Base-by-base conservation (phyloP, 2,113 vertebrate species). In the Phyllopteryx taeniolatus region DNA sequence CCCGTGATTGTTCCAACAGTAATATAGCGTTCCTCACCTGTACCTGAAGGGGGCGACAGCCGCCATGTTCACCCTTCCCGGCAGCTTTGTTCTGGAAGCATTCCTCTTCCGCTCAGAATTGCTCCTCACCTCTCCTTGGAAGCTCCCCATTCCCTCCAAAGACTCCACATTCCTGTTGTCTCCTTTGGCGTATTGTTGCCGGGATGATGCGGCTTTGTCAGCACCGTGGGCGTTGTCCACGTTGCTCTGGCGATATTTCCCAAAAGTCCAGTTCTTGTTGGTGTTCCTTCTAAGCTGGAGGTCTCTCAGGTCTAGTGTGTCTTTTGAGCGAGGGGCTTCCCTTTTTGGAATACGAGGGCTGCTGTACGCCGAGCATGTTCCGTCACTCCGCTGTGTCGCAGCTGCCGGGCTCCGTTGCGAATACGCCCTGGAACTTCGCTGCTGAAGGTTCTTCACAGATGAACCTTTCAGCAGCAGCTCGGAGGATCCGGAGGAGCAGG, bases 11-110 rank as follows among this genome's bases (percentile, higher is more conserved):
- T n/a, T 56, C 53, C n/a, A 22, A 56, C 10, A 14, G n/a, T 59
- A 59, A 27, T 27, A 11, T 56, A 13, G 56, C 5, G 0, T 22
- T 68, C 78, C 86, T 89, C 80, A 93, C 93, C 90, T 91, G 90
- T 90, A 92, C 69, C 89, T 88, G 76, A 93, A 93, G 43, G 92
- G 92, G 70, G 91, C 89, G 19, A 93, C 87, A 73, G 91, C 76
- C 1, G 88, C 92, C 92, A 92, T 92, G 76, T 86, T 89, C 64
- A 87, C 75, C 72, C 51, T 81, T 11, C 83, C 81, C 5, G 87
- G 88, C 71, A 44, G 71, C 65, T 72, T 83, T 78, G 22, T 1
- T 82, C 70, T 54, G 17, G 49, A 53, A 44, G 39, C 20, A 64
- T n/a, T 49, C 57, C 64, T 33, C 8, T 75, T 84, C 73, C 71